These are phyloP conservation scores for Orchesellides sinensis DNA, from an alignment of 2,888 invertebrate species.

Conservation along the genomic window DNA sequence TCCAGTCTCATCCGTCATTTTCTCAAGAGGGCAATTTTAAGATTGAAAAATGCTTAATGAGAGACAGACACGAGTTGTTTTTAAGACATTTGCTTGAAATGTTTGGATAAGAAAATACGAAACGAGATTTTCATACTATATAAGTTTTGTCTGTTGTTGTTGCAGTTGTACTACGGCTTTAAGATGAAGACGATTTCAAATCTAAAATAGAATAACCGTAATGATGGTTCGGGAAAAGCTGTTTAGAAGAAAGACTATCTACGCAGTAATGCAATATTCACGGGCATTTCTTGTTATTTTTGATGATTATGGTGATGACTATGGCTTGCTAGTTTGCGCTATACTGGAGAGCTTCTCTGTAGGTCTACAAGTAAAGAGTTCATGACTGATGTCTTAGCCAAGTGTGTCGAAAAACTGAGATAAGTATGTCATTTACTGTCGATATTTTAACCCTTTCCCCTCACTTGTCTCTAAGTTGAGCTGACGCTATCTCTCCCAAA, in stretches of 20 bases:
- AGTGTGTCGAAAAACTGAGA: constrained; percentile 39
- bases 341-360: not conserved
- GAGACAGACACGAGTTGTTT: constrained; percentile 65
- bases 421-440: constrained; percentile 50
- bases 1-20: constrained; percentile 52
- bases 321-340: constrained; percentile 11
- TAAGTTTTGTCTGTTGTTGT: no score
- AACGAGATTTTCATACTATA: constrained; percentile 23
- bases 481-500: no score
- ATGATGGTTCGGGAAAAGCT: not conserved
- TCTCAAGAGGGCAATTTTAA: constrained; percentile 55
- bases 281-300: constrained; percentile 22
- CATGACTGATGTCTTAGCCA: constrained; percentile 43
- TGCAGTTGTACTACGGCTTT: no score
- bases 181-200: not conserved
- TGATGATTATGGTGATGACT: constrained; percentile 32
- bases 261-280: not conserved
- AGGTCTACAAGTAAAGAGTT: not conserved
- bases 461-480: not conserved
- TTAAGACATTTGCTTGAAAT: constrained; percentile 48
- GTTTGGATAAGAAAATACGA: constrained; percentile 40
- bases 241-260: not conserved
- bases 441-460: constrained; percentile 20
- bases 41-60: constrained; percentile 61
- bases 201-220: not conserved